Evolutionary conservation across 2,797 vertebrate genomes (phyloP), one percentile per base, ranked within the genome.

Genomic region (Manis pentadactyla): DNA sequence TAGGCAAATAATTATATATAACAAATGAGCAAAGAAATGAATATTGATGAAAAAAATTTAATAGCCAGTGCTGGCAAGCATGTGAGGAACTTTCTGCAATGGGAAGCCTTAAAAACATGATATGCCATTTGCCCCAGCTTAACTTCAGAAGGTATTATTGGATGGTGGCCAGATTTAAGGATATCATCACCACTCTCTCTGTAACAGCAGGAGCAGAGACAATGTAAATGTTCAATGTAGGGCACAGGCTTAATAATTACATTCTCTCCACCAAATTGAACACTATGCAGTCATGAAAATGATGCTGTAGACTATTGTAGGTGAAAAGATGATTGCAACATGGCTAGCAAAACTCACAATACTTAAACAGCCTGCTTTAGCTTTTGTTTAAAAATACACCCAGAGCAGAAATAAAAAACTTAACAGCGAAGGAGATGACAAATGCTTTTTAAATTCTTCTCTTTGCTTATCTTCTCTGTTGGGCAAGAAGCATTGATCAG

Each of bases 351-450:
- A 95, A 64, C 18, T 74, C 78, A 78, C 39, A 89, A 51, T 13
- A 82, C 8, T 79, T 5, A 37, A 81, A 87, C 23, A 87, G 57
- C 23, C 5, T 11, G 7, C 37, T 68, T 81, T 92, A 6, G 37
- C 27, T 69, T 88, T 59, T 77, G 57, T 71, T 87, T 91, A 78
- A 89, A 92, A 94, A 95, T 15, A 87, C 1, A 64, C 34, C 49
- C 7, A 57, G 59, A 61, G 49, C 27, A 83, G 87, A 94, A 85
- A 74, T 21, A 2, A 79, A 96, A 89, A 96, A 31, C 82, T 84
- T 81, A 88, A 42, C 5, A 64, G 74, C 19, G 63, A 51, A 78
- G 21, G 31, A 77, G 23, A 73, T 74, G 31, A 46, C 46, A 46
- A 46, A 83, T 29, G 37, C 21, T 74, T 83, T 63, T 39, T 71